Conservation (phyloP, 2,797 vertebrate genomes). For the Sebastes dallii region DNA sequence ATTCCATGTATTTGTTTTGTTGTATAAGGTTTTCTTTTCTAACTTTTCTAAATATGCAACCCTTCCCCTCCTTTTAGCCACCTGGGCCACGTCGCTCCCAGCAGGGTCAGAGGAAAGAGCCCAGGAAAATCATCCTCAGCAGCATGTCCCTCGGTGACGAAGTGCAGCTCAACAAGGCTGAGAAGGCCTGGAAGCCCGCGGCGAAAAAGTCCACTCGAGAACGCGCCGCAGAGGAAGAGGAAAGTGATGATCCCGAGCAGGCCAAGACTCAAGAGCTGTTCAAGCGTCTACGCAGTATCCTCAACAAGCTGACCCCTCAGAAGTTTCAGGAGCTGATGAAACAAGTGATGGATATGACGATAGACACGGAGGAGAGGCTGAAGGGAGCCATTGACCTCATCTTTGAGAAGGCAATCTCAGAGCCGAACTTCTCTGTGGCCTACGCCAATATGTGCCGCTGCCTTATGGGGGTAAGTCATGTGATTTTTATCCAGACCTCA, state of each 20-base stretch:
- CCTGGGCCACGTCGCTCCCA: slow-evolving; percentile 92
- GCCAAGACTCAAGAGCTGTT: slow-evolving; percentile 91
- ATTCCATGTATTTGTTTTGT: background rate
- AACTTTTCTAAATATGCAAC: background rate
- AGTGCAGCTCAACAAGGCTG: slow-evolving; percentile 95
- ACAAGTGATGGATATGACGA: slow-evolving; percentile 92
- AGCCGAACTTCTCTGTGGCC: slow-evolving; percentile 98
- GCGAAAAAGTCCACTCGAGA: slow-evolving; percentile 78
- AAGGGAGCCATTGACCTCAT: slow-evolving; percentile 98
- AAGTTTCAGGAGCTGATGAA: slow-evolving; percentile 99
- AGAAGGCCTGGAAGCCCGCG: slow-evolving; percentile 96
- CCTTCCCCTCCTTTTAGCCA: slow-evolving; percentile 76
- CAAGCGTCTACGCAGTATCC: slow-evolving; percentile 92
- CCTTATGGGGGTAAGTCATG: slow-evolving; percentile 93
- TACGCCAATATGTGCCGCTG: slow-evolving; percentile 99
- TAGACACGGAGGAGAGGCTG: slow-evolving; percentile 95
- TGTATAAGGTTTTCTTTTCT: background rate
- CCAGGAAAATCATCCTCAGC: slow-evolving; percentile 91
- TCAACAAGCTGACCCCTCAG: slow-evolving; percentile 97
- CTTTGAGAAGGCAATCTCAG: slow-evolving; percentile 98
- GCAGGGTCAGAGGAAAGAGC: slow-evolving; percentile 91
- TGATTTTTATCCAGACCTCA: background rate
- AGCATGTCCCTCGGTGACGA: slow-evolving; percentile 91
- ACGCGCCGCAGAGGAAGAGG: slow-evolving; percentile 29
- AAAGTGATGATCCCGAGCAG: slow-evolving; percentile 83